Evolutionary conservation across 2,888 invertebrate species (phyloP).

Genomic region (Cantharis lateralis): DNA sequence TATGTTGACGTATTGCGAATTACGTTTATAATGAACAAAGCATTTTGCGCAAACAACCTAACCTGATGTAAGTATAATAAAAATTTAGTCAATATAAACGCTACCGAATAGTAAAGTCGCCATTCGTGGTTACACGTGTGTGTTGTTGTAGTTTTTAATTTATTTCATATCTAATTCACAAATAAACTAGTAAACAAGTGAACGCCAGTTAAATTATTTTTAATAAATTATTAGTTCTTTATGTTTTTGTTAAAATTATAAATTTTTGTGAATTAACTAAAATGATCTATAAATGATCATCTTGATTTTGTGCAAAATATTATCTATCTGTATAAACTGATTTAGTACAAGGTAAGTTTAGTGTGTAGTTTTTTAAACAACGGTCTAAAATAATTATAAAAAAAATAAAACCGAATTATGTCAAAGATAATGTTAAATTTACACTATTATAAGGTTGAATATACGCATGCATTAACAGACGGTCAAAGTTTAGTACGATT

Average conservation of each 20-base stretch:
- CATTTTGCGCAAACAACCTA: neutral
- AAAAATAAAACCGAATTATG: neutral
- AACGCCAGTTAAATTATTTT: neutral
- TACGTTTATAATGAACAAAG: neutral
- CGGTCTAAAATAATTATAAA: neutral
- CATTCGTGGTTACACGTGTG: neutral
- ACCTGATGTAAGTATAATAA: neutral
- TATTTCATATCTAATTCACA: neutral
- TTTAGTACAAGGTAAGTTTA: neutral
- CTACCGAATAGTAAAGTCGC: neutral
- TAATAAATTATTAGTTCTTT: neutral
- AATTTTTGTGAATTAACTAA: neutral
- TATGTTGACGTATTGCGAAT: neutral
- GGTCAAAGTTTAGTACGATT: neutral
- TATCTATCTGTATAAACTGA: neutral
- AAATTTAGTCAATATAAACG: neutral
- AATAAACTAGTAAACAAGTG: neutral
- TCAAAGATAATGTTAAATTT: neutral
- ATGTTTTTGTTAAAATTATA: neutral
- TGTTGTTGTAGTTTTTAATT: neutral
- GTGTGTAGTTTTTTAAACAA: no score
- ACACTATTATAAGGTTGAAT: neutral
- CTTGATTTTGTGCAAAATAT: neutral
- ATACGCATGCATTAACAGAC: neutral
- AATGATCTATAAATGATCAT: neutral